Conservation (phyloP, 2,113 vertebrate genomes). For the Stictonetta naevosa region DNA sequence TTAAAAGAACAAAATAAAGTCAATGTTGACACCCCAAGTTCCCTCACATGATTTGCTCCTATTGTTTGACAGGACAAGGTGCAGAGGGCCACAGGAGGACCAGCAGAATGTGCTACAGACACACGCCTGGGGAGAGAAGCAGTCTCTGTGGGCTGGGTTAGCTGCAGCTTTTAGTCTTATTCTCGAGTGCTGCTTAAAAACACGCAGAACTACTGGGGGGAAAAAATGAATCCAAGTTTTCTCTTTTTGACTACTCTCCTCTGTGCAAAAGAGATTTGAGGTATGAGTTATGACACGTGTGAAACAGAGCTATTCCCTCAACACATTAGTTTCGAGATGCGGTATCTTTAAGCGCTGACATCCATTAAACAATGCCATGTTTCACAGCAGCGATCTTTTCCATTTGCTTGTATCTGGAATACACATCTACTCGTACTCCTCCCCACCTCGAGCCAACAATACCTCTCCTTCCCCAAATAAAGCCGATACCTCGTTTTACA, state of each 20-base stretch:
- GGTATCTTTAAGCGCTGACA: neutral
- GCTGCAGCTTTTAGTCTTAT: neutral
- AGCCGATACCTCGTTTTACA: neutral
- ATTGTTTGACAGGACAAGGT: slow-evolving; percentile 33
- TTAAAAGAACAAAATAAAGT: slow-evolving; percentile 11
- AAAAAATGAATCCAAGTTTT: neutral
- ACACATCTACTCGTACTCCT: neutral
- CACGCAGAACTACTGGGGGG: neutral
- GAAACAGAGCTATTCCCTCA: neutral
- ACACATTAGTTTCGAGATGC: neutral
- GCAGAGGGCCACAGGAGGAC: neutral
- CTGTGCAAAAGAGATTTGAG: neutral
- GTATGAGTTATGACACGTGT: neutral
- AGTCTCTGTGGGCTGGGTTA: neutral
- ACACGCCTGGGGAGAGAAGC: neutral
- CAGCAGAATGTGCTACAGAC: neutral
- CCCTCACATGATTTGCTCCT: slow-evolving; percentile 23
- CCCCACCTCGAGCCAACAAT: neutral
- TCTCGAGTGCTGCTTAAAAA: neutral
- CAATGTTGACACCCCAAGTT: neutral
- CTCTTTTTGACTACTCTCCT: neutral
- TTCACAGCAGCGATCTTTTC: neutral
- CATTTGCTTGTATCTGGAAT: neutral
- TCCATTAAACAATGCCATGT: neutral
- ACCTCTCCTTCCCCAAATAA: neutral